phyloP scores from a whole-genome alignment of 2,888 invertebrate genomes.

The Atethmia centrago region DNA sequence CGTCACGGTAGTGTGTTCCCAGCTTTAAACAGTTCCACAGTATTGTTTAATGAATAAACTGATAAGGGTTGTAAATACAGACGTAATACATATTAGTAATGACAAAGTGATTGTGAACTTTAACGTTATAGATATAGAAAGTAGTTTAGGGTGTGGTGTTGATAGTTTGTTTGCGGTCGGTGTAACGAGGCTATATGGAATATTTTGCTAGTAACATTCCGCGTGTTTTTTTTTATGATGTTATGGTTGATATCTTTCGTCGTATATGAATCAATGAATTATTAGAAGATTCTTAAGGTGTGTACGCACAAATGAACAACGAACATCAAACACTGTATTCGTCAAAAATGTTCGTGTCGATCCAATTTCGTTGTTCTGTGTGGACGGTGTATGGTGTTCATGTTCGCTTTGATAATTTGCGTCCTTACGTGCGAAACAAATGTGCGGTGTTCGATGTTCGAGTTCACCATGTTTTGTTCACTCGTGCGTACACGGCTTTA shows the following conservation, averaged over 20 bases:
- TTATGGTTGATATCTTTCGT: constrained; percentile 27
- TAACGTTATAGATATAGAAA: constrained; percentile 34
- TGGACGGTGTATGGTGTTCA: too few relatives aligned
- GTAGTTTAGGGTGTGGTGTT: constrained; percentile 25
- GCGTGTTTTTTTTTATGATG: constrained; percentile 28
- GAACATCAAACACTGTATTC: too few relatives aligned
- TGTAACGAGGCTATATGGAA: constrained; percentile 53
- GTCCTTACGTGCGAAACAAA: too few relatives aligned
- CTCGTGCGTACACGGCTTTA: too few relatives aligned
- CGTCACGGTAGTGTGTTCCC: constrained; percentile 1
- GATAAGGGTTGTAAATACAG: constrained; percentile 65
- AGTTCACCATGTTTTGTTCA: too few relatives aligned
- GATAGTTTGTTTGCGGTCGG: constrained; percentile 35
- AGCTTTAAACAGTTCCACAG: constrained; percentile 42
- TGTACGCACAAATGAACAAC: too few relatives aligned
- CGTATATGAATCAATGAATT: constrained; percentile 24
- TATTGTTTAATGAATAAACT: constrained; percentile 60
- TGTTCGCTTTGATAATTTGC: too few relatives aligned
- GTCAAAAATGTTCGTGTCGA: too few relatives aligned
- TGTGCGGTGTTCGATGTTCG: too few relatives aligned
- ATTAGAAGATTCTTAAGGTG: constrained; percentile 9
- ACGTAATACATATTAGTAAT: constrained; percentile 24
- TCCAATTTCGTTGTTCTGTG: too few relatives aligned
- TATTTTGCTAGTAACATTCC: constrained; percentile 61
- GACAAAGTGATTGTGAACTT: constrained; percentile 45